Evolutionary conservation across 2,113 vertebrate genomes (phyloP), one percentile per base, ranked within the genome.

Genomic region (Rhodinocichla rosea): DNA sequence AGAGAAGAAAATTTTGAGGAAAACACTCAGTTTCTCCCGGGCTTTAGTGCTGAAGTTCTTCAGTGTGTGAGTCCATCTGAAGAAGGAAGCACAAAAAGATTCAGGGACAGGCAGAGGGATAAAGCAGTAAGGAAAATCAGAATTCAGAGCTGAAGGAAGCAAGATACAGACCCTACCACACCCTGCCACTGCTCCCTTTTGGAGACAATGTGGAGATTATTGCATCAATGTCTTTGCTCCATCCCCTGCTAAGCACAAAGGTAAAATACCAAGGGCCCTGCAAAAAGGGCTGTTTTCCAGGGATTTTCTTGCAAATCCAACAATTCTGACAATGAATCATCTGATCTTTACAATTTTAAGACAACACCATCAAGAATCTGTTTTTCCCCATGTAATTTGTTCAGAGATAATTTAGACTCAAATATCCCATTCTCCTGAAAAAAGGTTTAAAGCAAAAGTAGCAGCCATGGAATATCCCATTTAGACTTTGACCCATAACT

Each of bases 201-300:
- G 16, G 28, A 87, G 23, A n/a, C 37, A 20, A 35, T 0, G 0
- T 15, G 30, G n/a, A 42, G 23, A 47, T 37, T n/a, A 5, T 42
- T 35, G 13, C 2, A 2, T 33, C 70, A 27, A 13, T 3, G 4
- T 7, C 17, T 77, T 80, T 65, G 3, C 3, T 9, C 0, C 22
- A 13, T 40, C 52, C 14, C 16, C 11, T 60, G 44, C 15, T 35
- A 44, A 79, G 17, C 28, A 64, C 16, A 80, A 37, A 59, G 21
- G n/a, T 44, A 11, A 60, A 15, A 30, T 68, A 2, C 4, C 22
- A 70, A 49, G 10, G 18, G 2, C 7, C 63, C 27, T 63, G 27
- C 8, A 63, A 42, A 74, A 76, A 44, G 3, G 2, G 1, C 16
- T 3, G 3, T 3, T 77, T 85, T 44, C 16, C 37, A 32, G 20